phyloP scores from a whole-genome alignment of 2,888 invertebrate species.

The Carcina quercana region DNA sequence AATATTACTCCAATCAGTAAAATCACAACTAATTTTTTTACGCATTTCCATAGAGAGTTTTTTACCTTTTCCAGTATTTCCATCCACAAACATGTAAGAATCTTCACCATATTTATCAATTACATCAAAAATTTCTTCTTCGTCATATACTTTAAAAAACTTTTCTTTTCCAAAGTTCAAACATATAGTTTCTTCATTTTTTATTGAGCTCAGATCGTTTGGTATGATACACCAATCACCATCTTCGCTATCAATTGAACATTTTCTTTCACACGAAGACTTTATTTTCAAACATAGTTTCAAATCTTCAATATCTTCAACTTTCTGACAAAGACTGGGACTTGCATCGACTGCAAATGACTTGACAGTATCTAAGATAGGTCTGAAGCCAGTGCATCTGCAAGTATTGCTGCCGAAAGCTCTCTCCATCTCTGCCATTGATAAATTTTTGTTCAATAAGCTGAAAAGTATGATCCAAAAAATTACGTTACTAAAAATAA shows the following conservation, averaged over 20 bases:
- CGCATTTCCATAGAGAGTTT: not conserved
- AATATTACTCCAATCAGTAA: slow-evolving; percentile 53
- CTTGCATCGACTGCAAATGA: slow-evolving; percentile 78
- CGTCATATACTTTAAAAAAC: slow-evolving; percentile 63
- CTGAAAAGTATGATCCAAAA: slow-evolving; percentile 32
- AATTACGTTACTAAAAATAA: not conserved
- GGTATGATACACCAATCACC: slow-evolving; percentile 45
- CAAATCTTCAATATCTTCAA: slow-evolving; percentile 66
- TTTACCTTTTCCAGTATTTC: slow-evolving; percentile 82
- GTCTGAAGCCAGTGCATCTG: slow-evolving; percentile 85
- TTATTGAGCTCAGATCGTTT: slow-evolving; percentile 21
- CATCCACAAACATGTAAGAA: slow-evolving; percentile 76
- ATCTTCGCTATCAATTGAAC: slow-evolving; percentile 31
- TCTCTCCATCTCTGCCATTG: slow-evolving; percentile 80
- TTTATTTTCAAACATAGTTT: slow-evolving; percentile 30
- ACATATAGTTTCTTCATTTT: slow-evolving; percentile 41
- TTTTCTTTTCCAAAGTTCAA: slow-evolving; percentile 58
- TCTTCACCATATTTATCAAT: slow-evolving; percentile 50
- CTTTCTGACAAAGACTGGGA: slow-evolving; percentile 56
- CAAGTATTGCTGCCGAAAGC: slow-evolving; percentile 86
- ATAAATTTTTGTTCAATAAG: slow-evolving; percentile 66
- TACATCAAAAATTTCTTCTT: slow-evolving; percentile 61
- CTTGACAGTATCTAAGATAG: slow-evolving; percentile 85
- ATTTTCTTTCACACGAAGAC: slow-evolving; percentile 34
- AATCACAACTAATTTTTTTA: not conserved